Evolutionary conservation across 2,113 vertebrate genomes (phyloP), one percentile per base, ranked within the genome.

Genomic region (Petroica traversi): DNA sequence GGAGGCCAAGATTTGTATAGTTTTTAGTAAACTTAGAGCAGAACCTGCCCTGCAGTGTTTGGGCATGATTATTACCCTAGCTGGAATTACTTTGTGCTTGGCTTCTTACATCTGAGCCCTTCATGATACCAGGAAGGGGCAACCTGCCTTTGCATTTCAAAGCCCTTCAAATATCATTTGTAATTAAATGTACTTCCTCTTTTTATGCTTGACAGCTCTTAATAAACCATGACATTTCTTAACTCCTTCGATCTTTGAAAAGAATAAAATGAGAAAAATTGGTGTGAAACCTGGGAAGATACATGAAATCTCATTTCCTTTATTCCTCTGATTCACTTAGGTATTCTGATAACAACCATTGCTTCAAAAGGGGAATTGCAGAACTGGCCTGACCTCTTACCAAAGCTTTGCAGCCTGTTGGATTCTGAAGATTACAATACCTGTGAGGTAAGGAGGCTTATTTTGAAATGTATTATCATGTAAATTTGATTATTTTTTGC

Each of bases 351-450:
- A 97, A 99, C 99, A 97, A 99, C 99, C 38, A 99, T 99, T 86
- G 99, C 99, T n/a, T 99, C 99, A 72, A 99, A 99, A 93, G 99
- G 99, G 82, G 99, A 99, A 89, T 97, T 99, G 17, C 99, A 99
- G 88, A 99, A 99, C 96, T 99, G 99, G 99, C 99, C 99, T 14
- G 99, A 99, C 72, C 99, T 99, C 48, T 98, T 99, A 79, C 99
- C 99, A 75, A 99, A 99, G 94, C 99, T 99, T 84, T 99, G 99
- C 95, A 98, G 97, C 88, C 98, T 99, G 40, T 97, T 99, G 97
- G 99, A 99, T 95, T 99, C 99, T 61, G 99, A 99, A 95, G 99
- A 99, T 97, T 99, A 99, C 94, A 99, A 99, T 97, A 99, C 99
- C 31, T 99, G 99, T 97, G 99, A 99, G 97, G 99, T 99, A 97